Percentiles rank a stretch among this genome's conserved stretches.
These are phyloP conservation scores for Heliconius congener DNA, from an alignment of 1,140 invertebrate genomes.

Conservation along the genomic window DNA sequence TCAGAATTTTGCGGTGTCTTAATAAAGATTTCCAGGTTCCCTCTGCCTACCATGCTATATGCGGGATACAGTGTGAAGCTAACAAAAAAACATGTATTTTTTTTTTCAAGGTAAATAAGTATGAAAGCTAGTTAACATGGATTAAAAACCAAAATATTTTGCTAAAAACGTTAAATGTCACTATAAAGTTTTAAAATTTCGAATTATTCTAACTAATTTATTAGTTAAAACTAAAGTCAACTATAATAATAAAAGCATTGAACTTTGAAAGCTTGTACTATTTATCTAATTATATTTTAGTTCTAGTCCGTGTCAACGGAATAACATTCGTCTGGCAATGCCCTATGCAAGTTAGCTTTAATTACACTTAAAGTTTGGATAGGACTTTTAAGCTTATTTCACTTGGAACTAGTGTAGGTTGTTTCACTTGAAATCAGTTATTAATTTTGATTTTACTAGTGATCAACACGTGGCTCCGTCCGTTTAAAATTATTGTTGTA, in stretches of 20 bases:
- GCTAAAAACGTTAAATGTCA: neutral
- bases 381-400: neutral
- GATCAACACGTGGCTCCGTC: no score
- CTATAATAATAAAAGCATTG: neutral
- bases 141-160: no score
- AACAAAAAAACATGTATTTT: no score
- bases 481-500: no score
- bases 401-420: neutral
- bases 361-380: neutral
- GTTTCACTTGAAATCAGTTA: neutral
- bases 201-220: no score
- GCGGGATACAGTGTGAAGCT: no score
- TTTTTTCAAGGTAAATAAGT: no score
- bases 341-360: constrained; percentile 9
- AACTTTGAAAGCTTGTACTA: neutral
- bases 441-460: neutral
- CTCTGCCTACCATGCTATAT: no score
- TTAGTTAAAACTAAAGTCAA: neutral
- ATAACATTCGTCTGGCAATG: neutral
- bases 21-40: no score
- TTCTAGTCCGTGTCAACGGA: neutral
- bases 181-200: neutral
- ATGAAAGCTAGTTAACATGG: no score
- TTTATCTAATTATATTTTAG: neutral
- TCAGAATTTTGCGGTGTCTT: no score